These are phyloP conservation scores for Timema cristinae DNA, from an alignment of 2,888 invertebrate genomes.

Conservation along the genomic window DNA sequence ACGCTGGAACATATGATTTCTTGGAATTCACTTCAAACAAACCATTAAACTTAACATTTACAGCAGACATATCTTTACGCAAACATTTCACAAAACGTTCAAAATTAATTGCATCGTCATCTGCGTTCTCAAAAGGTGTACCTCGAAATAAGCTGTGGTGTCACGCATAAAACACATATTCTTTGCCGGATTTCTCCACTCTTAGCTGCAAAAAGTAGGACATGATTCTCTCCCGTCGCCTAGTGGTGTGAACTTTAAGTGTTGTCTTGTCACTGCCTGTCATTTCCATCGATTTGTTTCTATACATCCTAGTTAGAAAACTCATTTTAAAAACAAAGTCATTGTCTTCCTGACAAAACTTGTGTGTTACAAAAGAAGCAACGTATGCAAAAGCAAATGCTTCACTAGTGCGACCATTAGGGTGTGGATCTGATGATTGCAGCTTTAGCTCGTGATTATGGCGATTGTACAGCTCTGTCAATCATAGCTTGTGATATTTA, in stretches of 20 bases:
- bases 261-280: background rate
- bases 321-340: background rate
- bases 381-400: constrained; percentile 4
- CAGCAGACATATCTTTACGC: background rate
- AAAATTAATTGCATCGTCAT: background rate
- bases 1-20: background rate
- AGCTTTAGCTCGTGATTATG: background rate
- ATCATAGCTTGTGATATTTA: background rate
- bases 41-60: background rate
- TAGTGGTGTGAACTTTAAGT: background rate
- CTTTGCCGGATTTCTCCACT: background rate
- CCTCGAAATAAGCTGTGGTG: too few relatives aligned
- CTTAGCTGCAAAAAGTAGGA: background rate
- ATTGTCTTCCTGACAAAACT: background rate
- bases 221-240: background rate
- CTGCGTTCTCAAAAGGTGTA: background rate
- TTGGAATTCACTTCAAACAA: background rate
- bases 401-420: constrained; percentile 1
- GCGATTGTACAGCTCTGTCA: background rate
- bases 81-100: background rate
- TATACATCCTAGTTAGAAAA: background rate
- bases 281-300: background rate
- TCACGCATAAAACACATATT: constrained; percentile 5
- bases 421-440: background rate
- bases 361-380: background rate